A percentile compares a stretch with the other conserved stretches of the same genome.
phyloP scores from a whole-genome alignment of 2,797 vertebrate genomes.

The Echeneis naucrates region DNA sequence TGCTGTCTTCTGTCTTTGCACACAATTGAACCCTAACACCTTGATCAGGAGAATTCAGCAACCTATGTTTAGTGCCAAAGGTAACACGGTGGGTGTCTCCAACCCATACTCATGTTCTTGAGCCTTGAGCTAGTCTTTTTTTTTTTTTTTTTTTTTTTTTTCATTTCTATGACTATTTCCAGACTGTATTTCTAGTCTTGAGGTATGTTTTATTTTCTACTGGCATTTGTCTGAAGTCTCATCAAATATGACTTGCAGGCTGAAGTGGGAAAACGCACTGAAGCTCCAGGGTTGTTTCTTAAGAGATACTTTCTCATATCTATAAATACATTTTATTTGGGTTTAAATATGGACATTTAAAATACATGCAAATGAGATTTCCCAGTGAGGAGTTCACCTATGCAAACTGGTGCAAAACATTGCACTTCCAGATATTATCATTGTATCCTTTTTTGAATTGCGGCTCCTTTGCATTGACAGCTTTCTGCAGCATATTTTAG shows the following conservation, averaged over 20 bases:
- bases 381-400: slow-evolving; percentile 32
- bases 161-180: slow-evolving; percentile 35
- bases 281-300: background rate
- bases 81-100: background rate
- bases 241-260: slow-evolving; percentile 22
- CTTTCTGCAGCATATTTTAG: background rate
- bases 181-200: slow-evolving; percentile 15
- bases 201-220: slow-evolving; percentile 15
- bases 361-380: slow-evolving; percentile 43
- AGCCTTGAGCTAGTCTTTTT: slow-evolving; percentile 17
- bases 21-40: background rate
- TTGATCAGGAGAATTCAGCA: background rate
- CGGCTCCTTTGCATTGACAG: background rate
- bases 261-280: background rate
- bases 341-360: slow-evolving; percentile 17
- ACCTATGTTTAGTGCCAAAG: slow-evolving; percentile 5
- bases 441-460: background rate
- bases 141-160: too few relatives aligned
- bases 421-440: slow-evolving; percentile 14
- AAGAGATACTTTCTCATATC: background rate
- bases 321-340: slow-evolving; percentile 12
- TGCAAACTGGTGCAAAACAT: slow-evolving; percentile 9
- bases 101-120: slow-evolving; percentile 16
- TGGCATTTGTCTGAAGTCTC: slow-evolving; percentile 33
- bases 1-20: slow-evolving; percentile 2